These are phyloP conservation scores for Menidia menidia DNA, from an alignment of 2,797 vertebrate species.

Conservation along the genomic window DNA sequence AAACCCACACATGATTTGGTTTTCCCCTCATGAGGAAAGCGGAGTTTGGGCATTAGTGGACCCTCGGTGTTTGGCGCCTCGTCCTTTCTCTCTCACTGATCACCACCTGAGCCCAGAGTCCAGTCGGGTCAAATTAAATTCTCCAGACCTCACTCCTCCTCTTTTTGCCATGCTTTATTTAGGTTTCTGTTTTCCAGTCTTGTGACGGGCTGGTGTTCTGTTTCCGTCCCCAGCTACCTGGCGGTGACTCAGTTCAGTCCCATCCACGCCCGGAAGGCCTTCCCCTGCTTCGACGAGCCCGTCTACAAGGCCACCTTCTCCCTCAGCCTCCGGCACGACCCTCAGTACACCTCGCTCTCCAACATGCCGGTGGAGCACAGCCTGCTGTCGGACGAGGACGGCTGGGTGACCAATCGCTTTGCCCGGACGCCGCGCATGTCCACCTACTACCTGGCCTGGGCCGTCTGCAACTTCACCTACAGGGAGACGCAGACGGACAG, in stretches of 20 bases:
- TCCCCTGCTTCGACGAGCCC: slow-evolving; percentile 84
- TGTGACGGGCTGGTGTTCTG: too few relatives aligned
- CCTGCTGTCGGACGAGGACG: slow-evolving; percentile 86
- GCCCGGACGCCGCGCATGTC: slow-evolving; percentile 93
- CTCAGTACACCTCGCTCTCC: slow-evolving; percentile 89
- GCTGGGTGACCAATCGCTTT: slow-evolving; percentile 90
- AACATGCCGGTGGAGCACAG: slow-evolving; percentile 91
- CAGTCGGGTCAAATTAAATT: background rate
- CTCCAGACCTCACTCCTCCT: too few relatives aligned
- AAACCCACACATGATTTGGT: background rate
- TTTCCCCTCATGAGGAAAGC: background rate
- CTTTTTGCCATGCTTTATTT: too few relatives aligned
- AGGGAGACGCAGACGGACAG: slow-evolving; percentile 86
- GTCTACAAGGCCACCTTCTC: slow-evolving; percentile 94
- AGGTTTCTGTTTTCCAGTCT: too few relatives aligned
- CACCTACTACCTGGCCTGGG: slow-evolving; percentile 93
- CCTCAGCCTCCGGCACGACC: slow-evolving; percentile 89
- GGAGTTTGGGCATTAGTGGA: background rate
- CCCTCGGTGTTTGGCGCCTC: background rate
- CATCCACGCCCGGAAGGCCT: slow-evolving; percentile 91
- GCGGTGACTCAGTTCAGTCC: slow-evolving; percentile 93
- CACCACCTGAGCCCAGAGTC: background rate
- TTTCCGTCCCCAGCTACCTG: slow-evolving; percentile 80
- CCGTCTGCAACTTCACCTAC: slow-evolving; percentile 94
- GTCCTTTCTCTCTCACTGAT: background rate